Percentiles rank a stretch among this genome's conserved stretches.
These are phyloP conservation scores for Falco rusticolus DNA, from an alignment of 2,797 vertebrate species.

Conservation along the genomic window DNA sequence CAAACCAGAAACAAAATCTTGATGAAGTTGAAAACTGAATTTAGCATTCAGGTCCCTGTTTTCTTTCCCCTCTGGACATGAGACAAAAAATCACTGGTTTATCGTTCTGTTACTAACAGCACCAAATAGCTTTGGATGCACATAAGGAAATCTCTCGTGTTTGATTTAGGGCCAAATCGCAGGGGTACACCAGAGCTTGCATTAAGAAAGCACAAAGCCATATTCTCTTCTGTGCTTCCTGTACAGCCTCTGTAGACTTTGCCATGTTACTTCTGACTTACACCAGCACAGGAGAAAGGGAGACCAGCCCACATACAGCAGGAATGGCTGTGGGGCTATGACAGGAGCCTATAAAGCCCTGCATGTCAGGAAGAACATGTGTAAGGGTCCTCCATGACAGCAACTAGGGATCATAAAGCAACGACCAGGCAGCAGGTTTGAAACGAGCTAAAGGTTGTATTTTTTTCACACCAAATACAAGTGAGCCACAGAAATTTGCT, in stretches of 20 bases:
- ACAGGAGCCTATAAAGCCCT: neutral
- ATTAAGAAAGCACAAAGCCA: neutral
- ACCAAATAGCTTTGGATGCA: neutral
- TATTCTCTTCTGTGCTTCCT: neutral
- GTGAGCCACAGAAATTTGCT: neutral
- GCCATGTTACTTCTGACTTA: neutral
- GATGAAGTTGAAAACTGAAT: neutral
- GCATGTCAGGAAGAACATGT: accelerated
- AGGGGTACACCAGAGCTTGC: neutral
- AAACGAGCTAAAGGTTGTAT: neutral
- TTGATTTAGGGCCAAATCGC: neutral
- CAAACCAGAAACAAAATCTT: neutral
- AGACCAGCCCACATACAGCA: neutral
- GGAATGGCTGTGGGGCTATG: accelerated
- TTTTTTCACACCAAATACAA: neutral
- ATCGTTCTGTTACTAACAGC: neutral
- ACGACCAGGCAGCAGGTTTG: neutral
- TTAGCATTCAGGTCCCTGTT: neutral
- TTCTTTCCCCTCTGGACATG: neutral
- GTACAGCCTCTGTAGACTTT: neutral
- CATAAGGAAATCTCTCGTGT: neutral
- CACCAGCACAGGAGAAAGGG: neutral
- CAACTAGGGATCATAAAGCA: neutral
- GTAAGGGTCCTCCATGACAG: neutral
- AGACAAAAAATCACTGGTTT: neutral